These are phyloP conservation scores for Gymnoscopelus braueri DNA, from an alignment of 2,797 vertebrate species.

Conservation along the genomic window DNA sequence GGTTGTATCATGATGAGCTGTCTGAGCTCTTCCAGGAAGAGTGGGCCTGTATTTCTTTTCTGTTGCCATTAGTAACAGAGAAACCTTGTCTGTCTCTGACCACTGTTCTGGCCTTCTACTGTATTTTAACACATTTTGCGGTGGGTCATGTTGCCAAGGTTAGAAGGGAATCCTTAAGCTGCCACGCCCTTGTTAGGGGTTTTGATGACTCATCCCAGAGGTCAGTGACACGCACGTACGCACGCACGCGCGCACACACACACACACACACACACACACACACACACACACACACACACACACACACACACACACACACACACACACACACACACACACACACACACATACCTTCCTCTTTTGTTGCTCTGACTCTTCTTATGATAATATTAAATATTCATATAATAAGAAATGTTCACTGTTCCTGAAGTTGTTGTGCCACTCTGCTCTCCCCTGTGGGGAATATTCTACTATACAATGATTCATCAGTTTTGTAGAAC, in stretches of 20 bases:
- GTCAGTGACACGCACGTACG: slow-evolving; percentile 13
- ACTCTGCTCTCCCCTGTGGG: not conserved
- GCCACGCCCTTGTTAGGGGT: slow-evolving; percentile 51
- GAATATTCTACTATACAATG: slow-evolving; percentile 13
- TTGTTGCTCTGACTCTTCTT: slow-evolving; percentile 36
- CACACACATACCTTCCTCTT: slow-evolving; percentile 12
- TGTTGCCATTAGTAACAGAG: slow-evolving; percentile 55
- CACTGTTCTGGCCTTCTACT: slow-evolving; percentile 40
- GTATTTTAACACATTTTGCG: slow-evolving; percentile 55
- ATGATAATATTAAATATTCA: slow-evolving; percentile 38
- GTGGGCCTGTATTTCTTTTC: slow-evolving; percentile 31
- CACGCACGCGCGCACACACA: slow-evolving; percentile 26
- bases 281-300: not conserved
- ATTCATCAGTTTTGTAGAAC: slow-evolving; percentile 12
- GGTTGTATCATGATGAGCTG: slow-evolving; percentile 19
- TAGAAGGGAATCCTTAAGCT: slow-evolving; percentile 41
- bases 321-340: slow-evolving; percentile 12
- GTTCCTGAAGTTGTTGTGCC: not conserved
- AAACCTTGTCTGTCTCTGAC: slow-evolving; percentile 34
- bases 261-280: slow-evolving; percentile 13
- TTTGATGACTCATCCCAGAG: slow-evolving; percentile 61
- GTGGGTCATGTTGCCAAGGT: slow-evolving; percentile 59
- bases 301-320: not conserved
- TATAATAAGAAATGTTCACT: slow-evolving; percentile 30
- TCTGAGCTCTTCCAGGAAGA: slow-evolving; percentile 44